Evolutionary conservation across 1,140 invertebrate species (phyloP), one percentile per base, ranked within the genome.

Genomic region (Magallana ariakensis): DNA sequence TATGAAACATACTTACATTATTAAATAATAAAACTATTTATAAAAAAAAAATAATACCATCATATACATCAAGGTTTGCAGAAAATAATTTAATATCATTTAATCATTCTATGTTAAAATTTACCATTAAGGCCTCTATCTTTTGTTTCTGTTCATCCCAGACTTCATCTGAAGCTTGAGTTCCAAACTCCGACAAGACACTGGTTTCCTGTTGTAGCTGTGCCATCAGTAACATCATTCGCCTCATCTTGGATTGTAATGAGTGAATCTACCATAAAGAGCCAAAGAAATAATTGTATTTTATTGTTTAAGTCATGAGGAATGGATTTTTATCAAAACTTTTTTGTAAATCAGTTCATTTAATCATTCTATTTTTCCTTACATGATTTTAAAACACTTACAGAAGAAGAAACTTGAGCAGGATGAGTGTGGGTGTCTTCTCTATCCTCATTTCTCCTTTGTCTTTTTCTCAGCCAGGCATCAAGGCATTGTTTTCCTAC

Each of bases 171-270:
- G 66, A 10, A 26, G 66, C 22, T 75, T 19, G 33, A 15, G 9
- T 75, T 10, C 22, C 66, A 19, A 26, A 11, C 8, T 75, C 66
- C 0, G 66, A 75, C 22, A 75, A 75, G 13, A 6, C 22, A 33
- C 3, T 33, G 22, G 66, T 75, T 26, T 75, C 66, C 22, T 75
- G 66, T 33, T 75, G 66, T 11, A 75, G 22, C 22, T 75, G 66
- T 75, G 66, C 66, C 66, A 75, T 75, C 22, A 75, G 22, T 26
- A 75, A 33, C 66, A 75, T 75, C 66, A 75, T 75, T 75, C 10
- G 9, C 9, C 66, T 75, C 22, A 75, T 19, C 66, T 75, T 75
- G 66, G 22, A 19, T 33, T 75, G 66, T 11, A 26, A 26, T 13
- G 22, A 33, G 22, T 75, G 19, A 75, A 75, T 26, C 66, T 75